Evolutionary conservation across 1,140 invertebrate genomes (phyloP).

Genomic region (Procambarus clarkii): DNA sequence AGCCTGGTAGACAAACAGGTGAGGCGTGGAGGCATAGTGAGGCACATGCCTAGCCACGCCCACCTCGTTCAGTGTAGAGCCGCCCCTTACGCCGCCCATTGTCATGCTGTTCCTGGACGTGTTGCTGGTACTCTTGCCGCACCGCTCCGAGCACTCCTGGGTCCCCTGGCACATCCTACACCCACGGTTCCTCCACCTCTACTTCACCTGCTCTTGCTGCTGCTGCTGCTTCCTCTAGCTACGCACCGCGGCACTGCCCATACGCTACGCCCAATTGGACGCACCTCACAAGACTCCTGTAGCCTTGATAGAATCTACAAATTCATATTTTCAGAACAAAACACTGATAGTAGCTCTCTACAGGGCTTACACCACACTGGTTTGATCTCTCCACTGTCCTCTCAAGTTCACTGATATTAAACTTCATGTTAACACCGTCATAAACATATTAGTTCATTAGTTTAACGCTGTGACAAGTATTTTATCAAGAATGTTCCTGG

Average conservation of each 20-base stretch:
- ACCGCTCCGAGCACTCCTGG: slow-evolving; percentile 32
- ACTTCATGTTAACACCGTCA: neutral
- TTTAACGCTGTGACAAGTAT: neutral
- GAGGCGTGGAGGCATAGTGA: slow-evolving; percentile 73
- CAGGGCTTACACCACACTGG: neutral
- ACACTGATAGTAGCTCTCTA: neutral
- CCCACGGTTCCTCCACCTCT: neutral
- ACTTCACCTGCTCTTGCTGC: neutral
- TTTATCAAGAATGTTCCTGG: neutral
- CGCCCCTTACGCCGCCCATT: slow-evolving; percentile 58
- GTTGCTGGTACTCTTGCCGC: neutral
- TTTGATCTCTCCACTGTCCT: neutral
- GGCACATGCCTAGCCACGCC: slow-evolving; percentile 60
- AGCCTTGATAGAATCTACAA: neutral
- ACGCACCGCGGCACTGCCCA: neutral
- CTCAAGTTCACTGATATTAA: neutral
- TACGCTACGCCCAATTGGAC: neutral
- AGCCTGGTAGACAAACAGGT: slow-evolving; percentile 73
- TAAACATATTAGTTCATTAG: neutral
- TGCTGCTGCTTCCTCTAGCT: neutral
- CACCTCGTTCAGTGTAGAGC: slow-evolving; percentile 60
- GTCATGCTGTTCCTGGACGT: slow-evolving; percentile 59
- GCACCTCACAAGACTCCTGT: neutral
- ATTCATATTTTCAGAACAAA: neutral
- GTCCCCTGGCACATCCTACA: slow-evolving; percentile 59